Evolutionary conservation across 30 jellyfish, hydroid and myxozoan species (phyloP), one percentile per base, ranked within the genome.

Genomic region (Aurelia sp.): DNA sequence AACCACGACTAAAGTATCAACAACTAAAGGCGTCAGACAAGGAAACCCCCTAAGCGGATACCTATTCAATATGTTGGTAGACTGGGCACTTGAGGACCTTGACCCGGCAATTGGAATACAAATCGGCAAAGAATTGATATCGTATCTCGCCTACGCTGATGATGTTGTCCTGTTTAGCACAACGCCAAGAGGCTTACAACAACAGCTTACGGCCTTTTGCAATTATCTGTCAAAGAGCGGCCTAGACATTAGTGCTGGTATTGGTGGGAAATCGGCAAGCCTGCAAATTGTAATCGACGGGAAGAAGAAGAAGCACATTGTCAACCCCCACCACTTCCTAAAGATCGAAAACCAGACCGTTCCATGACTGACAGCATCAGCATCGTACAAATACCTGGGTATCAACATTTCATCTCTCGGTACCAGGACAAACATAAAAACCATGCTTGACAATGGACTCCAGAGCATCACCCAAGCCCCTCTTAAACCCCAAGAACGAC

Each of bases 121-220:
- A n/a, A n/a, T n/a, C n/a, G n/a, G n/a, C n/a, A n/a, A n/a, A n/a
- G n/a, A n/a, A n/a, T n/a, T n/a, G n/a, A n/a, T n/a, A n/a, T n/a
- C n/a, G n/a, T n/a, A n/a, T n/a, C n/a, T n/a, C n/a, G n/a, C n/a
- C n/a, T n/a, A n/a, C n/a, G n/a, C n/a, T n/a, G n/a, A n/a, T n/a
- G n/a, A n/a, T n/a, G n/a, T n/a, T 13, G 79, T 68, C 21, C 79
- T 68, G 13, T 35, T 68, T 31, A 35, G 61, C 62, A 6, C 79
- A 35, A 20, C 79, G 12, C 79, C 79, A 7, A 68, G 60, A 68
- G 62, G 79, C 18, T 60, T 68, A n/a, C 79, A 68, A 68, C 58
- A 35, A 13, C 79, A 68, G 35, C 62, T 68, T 20, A 20, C 11
- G 6, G 79, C 79, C 11, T 13, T 30, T 63, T 13, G 15, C 13